Base-by-base conservation (phyloP, 2,113 vertebrate species). In the Oreamnos americanus region DNA sequence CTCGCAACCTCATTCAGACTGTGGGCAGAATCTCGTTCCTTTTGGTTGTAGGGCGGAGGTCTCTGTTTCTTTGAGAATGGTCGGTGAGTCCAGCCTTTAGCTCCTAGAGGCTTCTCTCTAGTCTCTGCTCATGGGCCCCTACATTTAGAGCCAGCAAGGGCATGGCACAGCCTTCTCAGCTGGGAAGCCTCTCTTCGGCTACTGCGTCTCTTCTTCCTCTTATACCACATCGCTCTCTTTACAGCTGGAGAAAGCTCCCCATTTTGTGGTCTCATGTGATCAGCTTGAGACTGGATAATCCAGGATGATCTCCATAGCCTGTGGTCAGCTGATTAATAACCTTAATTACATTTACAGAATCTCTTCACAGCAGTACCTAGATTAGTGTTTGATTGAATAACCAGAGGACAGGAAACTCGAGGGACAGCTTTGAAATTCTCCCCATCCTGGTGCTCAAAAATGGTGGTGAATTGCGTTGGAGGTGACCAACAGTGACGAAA, bases 381-480 rank as follows among this genome's bases (percentile, higher is more conserved):
- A 53, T 86, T 87, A 78, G 74, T 78, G 10, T 94, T 92, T 92
- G 83, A 81, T 78, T 76, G 39, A 94, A 71, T 97, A 87, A 51
- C 47, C 15, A 79, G 43, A 84, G 43, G 23, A 81, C 26, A 85
- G 64, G 43, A 86, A 71, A 45, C 57, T 58, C 43, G 25, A 16
- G 51, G 19, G 5, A 86, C 2, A 43, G 26, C 60, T 71, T 91
- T 87, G 62, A 82, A 94, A 45, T 92, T 84, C 33, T 96, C 13
- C n/a, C 21, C 53, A 19, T 60, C 39, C 19, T 36, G 6, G 13
- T 62, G 60, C 79, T 97, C 33, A 86, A 7, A 91, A 79, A 49
- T 89, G 21, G 43, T 87, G 51, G 16, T 84, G 19, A 85, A 39
- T 47, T 39, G 49, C 43, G 51, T 57, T 91, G 5, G 13, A 89